Evolutionary conservation across 2,113 vertebrate genomes (phyloP).

Genomic region (Montifringilla adamsi): DNA sequence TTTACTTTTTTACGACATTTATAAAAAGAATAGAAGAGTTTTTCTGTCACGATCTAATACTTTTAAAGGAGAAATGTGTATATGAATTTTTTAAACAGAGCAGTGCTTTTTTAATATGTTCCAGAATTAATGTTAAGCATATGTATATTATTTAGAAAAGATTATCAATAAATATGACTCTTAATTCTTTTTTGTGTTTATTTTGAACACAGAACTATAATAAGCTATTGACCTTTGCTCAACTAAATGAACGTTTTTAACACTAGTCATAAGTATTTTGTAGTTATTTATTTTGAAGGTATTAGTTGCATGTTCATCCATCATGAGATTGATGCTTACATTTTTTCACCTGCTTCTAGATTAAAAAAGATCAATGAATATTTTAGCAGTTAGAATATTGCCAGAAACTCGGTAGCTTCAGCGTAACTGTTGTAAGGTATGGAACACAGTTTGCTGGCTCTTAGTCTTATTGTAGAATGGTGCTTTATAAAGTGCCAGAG

Average conservation of each 20-base stretch:
- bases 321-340: constrained; percentile 70
- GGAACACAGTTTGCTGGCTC: constrained; percentile 61
- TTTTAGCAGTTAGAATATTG: constrained; percentile 64
- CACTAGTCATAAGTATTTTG: constrained; percentile 22
- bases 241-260: constrained; percentile 48
- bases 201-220: constrained; percentile 62
- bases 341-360: constrained; percentile 68
- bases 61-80: constrained; percentile 37
- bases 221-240: constrained; percentile 38
- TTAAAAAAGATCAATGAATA: constrained; percentile 60
- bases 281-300: constrained; percentile 49
- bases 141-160: constrained; percentile 57
- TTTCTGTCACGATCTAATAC: constrained; percentile 15
- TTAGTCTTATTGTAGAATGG: constrained; percentile 47
- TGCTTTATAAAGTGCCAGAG: constrained; percentile 59
- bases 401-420: constrained; percentile 55
- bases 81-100: constrained; percentile 13
- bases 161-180: constrained; percentile 63
- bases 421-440: constrained; percentile 61
- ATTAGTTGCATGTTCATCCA: constrained; percentile 67
- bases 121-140: constrained; percentile 35
- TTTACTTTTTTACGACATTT: constrained; percentile 22
- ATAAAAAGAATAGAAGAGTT: constrained; percentile 19
- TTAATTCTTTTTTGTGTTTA: constrained; percentile 67
- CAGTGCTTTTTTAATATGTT: constrained; percentile 44